Conservation (phyloP, 2,797 vertebrate species). For the Limnodromus scolopaceus region DNA sequence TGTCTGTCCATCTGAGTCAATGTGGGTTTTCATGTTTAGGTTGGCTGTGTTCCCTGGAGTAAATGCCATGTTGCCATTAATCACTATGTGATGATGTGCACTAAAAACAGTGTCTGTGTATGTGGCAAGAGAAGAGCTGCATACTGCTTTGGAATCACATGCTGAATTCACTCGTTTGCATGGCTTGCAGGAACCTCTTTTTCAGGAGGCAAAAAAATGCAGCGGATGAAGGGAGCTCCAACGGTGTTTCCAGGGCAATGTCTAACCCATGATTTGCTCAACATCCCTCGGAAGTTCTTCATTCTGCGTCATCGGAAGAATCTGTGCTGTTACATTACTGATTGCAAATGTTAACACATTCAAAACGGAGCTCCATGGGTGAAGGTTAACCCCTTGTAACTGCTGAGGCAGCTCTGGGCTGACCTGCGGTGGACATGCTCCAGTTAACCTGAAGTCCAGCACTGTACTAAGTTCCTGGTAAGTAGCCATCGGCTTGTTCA, state of each 20-base stretch:
- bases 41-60: conserved; percentile 45
- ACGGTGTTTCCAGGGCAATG: background rate
- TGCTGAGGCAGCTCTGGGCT: background rate
- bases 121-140: background rate
- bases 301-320: background rate
- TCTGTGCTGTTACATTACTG: background rate
- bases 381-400: background rate
- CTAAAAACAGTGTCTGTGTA: conserved; percentile 32
- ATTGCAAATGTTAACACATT: background rate
- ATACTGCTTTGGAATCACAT: background rate
- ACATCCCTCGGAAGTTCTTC: background rate
- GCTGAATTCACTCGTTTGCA: background rate
- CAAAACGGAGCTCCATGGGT: accelerated
- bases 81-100: conserved; percentile 31
- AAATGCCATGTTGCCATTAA: conserved; percentile 57
- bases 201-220: background rate
- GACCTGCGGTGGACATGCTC: background rate
- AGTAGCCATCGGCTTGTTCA: background rate
- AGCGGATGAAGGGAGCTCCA: background rate
- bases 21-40: conserved; percentile 45
- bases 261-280: background rate
- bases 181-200: background rate
- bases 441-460: background rate
- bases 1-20: conserved; percentile 54
- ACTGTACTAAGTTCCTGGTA: background rate